Evolutionary conservation across 2,113 vertebrate genomes (phyloP).

Genomic region (Nothobranchius kuhntae): DNA sequence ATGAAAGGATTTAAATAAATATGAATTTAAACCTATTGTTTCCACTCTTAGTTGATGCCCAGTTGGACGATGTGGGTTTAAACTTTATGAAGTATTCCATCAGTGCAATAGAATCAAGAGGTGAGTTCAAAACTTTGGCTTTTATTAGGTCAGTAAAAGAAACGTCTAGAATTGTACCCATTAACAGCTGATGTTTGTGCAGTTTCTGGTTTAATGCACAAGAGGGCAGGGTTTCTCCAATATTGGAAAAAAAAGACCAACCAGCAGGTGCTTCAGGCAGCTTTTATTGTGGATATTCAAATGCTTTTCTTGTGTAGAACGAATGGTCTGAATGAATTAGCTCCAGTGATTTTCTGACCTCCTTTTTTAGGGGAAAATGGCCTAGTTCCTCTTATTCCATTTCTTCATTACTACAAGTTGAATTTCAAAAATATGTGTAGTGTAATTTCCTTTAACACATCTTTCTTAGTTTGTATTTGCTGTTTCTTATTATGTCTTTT

Average conservation of each 20-base stretch:
- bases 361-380: background rate
- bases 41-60: slow-evolving; percentile 81
- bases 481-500: slow-evolving; percentile 2
- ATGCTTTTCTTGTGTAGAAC: background rate
- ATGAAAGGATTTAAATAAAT: background rate
- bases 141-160: background rate
- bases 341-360: slow-evolving; percentile 4
- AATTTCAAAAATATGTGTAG: background rate
- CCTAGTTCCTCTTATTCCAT: background rate
- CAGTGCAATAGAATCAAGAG: slow-evolving; percentile 89
- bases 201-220: slow-evolving; percentile 38
- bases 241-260: slow-evolving; percentile 11
- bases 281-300: background rate
- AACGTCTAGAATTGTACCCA: background rate
- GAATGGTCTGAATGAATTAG: slow-evolving; percentile 7
- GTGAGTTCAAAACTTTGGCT: slow-evolving; percentile 71
- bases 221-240: slow-evolving; percentile 69
- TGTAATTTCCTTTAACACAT: background rate
- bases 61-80: slow-evolving; percentile 90
- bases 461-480: background rate
- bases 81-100: slow-evolving; percentile 91
- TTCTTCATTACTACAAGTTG: background rate
- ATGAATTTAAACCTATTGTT: background rate
- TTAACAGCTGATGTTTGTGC: background rate
- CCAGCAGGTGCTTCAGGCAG: slow-evolving; percentile 4